phyloP scores from a whole-genome alignment of 2,113 vertebrate species.

The Clarias batrachus region DNA sequence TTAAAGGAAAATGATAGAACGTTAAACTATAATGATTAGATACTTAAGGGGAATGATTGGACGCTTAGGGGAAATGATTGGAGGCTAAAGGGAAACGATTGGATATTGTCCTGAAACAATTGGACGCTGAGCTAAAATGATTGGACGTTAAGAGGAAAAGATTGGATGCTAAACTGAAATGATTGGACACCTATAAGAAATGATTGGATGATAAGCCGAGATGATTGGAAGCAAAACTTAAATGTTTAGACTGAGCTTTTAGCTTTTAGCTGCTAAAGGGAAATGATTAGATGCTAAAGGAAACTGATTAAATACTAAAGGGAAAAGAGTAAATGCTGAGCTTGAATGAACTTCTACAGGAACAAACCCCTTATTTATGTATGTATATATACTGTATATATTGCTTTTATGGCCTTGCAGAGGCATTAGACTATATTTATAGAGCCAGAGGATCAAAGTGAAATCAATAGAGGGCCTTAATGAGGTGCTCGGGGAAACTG shows the following conservation, averaged over 20 bases:
- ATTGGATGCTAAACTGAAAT: too few species aligned
- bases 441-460: slow-evolving; percentile 50
- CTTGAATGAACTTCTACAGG: not conserved
- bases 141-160: too few species aligned
- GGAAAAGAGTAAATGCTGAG: not conserved
- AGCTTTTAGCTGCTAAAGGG: too few species aligned
- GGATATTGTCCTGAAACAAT: not conserved
- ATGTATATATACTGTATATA: too few species aligned
- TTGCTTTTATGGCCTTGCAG: slow-evolving; percentile 59
- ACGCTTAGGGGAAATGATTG: not conserved
- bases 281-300: not conserved
- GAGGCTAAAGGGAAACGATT: not conserved
- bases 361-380: slow-evolving; percentile 31
- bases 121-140: too few species aligned
- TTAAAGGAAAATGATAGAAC: too few species aligned
- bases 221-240: too few species aligned
- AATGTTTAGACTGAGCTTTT: too few species aligned
- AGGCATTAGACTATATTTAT: slow-evolving; percentile 58
- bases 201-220: too few species aligned
- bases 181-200: too few species aligned
- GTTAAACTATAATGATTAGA: too few species aligned
- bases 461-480: slow-evolving; percentile 69
- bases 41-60: not conserved
- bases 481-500: slow-evolving; percentile 63
- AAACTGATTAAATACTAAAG: not conserved